Conservation (phyloP, 2,888 invertebrate genomes). For the Prosapia bicincta region DNA sequence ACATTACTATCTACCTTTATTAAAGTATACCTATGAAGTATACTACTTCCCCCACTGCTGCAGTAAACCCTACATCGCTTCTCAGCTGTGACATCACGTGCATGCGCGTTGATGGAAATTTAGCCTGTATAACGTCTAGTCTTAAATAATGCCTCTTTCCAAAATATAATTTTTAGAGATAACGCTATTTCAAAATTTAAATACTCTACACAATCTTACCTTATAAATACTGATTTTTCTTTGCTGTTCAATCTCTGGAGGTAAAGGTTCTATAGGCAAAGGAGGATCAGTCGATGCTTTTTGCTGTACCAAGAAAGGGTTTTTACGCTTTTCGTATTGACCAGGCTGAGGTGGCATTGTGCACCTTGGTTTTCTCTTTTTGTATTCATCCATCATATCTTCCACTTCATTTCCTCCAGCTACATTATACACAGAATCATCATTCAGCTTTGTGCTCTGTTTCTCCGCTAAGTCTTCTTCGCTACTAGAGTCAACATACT, state of each 20-base stretch:
- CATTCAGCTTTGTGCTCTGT: slow-evolving; percentile 5
- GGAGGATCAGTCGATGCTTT: slow-evolving; percentile 43
- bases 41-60: too few species aligned
- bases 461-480: slow-evolving; percentile 24
- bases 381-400: slow-evolving; percentile 52
- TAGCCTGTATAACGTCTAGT: too few species aligned
- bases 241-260: slow-evolving; percentile 81
- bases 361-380: slow-evolving; percentile 50
- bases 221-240: slow-evolving; percentile 76
- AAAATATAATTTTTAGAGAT: too few species aligned
- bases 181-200: too few species aligned
- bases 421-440: slow-evolving; percentile 21
- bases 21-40: too few species aligned
- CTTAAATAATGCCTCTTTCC: too few species aligned
- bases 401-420: slow-evolving; percentile 28
- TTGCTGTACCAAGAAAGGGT: slow-evolving; percentile 42
- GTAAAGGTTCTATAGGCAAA: slow-evolving; percentile 58
- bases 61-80: too few species aligned
- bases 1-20: too few species aligned
- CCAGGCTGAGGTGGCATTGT: slow-evolving; percentile 45
- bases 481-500: slow-evolving; percentile 25
- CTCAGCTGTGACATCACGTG: too few species aligned
- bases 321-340: slow-evolving; percentile 41
- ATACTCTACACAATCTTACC: too few species aligned
- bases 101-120: too few species aligned